These are phyloP conservation scores for Cephus rjabovi DNA, from an alignment of 2,888 invertebrate genomes.

Conservation along the genomic window DNA sequence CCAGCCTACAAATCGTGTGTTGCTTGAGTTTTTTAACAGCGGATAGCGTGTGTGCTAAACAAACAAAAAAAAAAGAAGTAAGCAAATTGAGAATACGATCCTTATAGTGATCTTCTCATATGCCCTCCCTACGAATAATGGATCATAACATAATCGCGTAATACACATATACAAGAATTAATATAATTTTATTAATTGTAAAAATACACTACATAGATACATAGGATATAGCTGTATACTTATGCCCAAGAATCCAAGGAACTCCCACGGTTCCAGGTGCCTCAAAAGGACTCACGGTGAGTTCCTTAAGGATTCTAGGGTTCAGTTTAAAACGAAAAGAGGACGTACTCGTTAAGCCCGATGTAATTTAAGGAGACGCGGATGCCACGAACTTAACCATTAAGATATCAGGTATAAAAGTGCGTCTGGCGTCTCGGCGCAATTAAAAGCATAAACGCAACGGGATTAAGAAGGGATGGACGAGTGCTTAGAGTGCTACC, in stretches of 20 bases:
- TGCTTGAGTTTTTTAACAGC: slow-evolving; percentile 55
- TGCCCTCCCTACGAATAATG: slow-evolving; percentile 22
- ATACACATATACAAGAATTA: slow-evolving; percentile 30
- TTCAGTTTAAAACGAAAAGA: background rate
- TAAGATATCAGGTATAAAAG: slow-evolving; percentile 16
- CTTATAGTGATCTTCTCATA: slow-evolving; percentile 14
- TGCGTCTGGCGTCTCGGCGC: background rate
- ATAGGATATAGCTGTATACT: slow-evolving; percentile 14
- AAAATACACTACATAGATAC: slow-evolving; percentile 28
- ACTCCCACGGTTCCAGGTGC: background rate
- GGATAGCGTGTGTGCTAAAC: slow-evolving; percentile 50
- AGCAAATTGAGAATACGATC: slow-evolving; percentile 1
- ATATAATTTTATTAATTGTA: slow-evolving; percentile 37
- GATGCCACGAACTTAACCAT: slow-evolving; percentile 33
- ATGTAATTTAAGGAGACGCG: slow-evolving; percentile 55
- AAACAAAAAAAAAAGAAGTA: slow-evolving; percentile 23
- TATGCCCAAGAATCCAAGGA: slow-evolving; percentile 22
- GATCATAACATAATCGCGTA: slow-evolving; percentile 38
- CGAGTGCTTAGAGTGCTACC: background rate
- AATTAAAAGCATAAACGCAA: background rate
- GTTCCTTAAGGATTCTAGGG: background rate
- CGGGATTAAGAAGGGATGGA: background rate
- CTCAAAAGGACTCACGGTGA: background rate
- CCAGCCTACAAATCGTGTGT: slow-evolving; percentile 54
- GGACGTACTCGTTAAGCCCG: slow-evolving; percentile 43